These are phyloP conservation scores for Diaphora mendica DNA, from an alignment of 2,888 invertebrate genomes.

Conservation along the genomic window DNA sequence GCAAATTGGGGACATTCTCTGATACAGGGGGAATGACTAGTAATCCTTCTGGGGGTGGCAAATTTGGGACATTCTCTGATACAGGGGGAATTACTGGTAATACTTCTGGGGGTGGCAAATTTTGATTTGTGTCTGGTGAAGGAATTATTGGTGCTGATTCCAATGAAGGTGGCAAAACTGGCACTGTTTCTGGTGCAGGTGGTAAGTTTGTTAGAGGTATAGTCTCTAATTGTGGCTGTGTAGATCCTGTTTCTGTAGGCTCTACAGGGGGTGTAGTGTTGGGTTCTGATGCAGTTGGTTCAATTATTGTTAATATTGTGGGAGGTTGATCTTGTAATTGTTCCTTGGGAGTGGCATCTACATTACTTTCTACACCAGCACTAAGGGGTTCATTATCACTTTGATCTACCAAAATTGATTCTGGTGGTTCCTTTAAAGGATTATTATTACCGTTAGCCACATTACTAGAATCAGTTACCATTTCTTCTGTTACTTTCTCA, in stretches of 20 bases:
- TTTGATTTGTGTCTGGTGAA: slow-evolving; percentile 4
- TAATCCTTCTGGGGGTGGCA: slow-evolving; percentile 15
- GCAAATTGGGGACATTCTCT: slow-evolving; percentile 14
- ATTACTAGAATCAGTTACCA: slow-evolving; percentile 42
- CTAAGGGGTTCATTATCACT: slow-evolving; percentile 29
- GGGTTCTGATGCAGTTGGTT: slow-evolving; percentile 6
- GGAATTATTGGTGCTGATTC: slow-evolving; percentile 15
- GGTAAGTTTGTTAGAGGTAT: slow-evolving; percentile 12
- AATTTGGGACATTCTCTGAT: slow-evolving; percentile 18
- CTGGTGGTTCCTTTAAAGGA: slow-evolving; percentile 21
- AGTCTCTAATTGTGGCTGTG: slow-evolving; percentile 33
- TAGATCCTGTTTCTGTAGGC: slow-evolving; percentile 19
- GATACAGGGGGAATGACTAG: slow-evolving; percentile 30
- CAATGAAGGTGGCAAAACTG: slow-evolving; percentile 5
- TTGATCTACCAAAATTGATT: slow-evolving; percentile 17
- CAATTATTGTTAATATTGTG: slow-evolving; percentile 18
- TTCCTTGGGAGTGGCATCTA: slow-evolving; percentile 16
- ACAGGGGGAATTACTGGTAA: slow-evolving; percentile 29
- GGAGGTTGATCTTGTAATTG: not conserved
- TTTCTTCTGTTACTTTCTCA: slow-evolving; percentile 45
- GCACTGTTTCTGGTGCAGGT: slow-evolving; percentile 15
- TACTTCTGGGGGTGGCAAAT: slow-evolving; percentile 14
- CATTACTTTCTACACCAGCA: slow-evolving; percentile 22
- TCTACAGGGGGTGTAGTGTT: slow-evolving; percentile 11
- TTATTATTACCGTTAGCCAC: slow-evolving; percentile 42